Evolutionary conservation across 30 jellyfish, hydroid and myxozoan species (phyloP), one percentile per base, ranked within the genome.

Genomic region (Hydra vulgaris): DNA sequence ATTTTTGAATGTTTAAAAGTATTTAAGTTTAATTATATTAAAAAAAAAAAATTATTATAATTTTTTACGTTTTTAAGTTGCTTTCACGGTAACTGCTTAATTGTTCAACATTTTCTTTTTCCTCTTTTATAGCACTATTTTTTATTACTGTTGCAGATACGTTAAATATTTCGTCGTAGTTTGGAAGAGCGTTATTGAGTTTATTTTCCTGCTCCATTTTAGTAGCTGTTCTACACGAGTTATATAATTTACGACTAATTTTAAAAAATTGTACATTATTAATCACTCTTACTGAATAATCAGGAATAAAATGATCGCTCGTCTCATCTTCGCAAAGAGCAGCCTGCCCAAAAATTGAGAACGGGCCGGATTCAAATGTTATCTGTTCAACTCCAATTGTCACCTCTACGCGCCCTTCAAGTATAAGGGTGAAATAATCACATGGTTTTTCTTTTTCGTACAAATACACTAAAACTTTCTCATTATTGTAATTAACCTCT

Each of bases 391-490:
- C 74, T 0, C 99, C 99, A 70, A 95, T 88, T 7, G 94, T 84
- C 25, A 95, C 95, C 76, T 95, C 99, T 26, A 95, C 99, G 40
- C 96, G 95, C 26, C 99, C 99, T 77, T 95, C 96, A 18, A 95
- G 71, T 4, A 95, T 87, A 23, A 91, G 81, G 24, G 83, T 82
- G 82, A 95, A 95, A 73, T 80, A 95, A 82, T 95, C 99, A 72
- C 95, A 82, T 25, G 88, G 85, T 0, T 66, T 54, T 70, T 94
- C 96, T 26, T 82, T 74, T 77, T 83, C 79, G 88, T 89, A 95
- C 25, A 95, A 81, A 76, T 82, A 86, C n/a, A 78, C 69, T 19
- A 73, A 87, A 17, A 83, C 85, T 17, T 86, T 87, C 24, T 76
- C 84, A 0, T 79, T 82, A 0, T 81, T 96, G 7, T 82, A 78